These are phyloP conservation scores for Bungarus multicinctus DNA, from an alignment of 2,113 vertebrate species.

Conservation along the genomic window DNA sequence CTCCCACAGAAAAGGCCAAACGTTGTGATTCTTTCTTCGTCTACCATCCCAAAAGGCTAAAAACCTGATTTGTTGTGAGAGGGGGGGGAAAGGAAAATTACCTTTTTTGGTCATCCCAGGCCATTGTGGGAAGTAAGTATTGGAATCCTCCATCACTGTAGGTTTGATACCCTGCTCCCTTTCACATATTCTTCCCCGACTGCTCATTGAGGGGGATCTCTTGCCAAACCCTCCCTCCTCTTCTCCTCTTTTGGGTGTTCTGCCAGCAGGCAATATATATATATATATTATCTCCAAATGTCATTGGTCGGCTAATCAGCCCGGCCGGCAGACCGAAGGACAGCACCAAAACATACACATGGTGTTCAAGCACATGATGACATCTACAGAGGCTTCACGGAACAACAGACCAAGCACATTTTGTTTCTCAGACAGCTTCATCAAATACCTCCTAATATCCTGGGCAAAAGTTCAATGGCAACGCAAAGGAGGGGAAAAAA, in stretches of 20 bases:
- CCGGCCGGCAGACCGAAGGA: slow-evolving; percentile 2
- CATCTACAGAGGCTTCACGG: slow-evolving; percentile 22
- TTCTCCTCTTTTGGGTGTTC: neutral
- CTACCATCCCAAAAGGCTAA: too few relatives aligned
- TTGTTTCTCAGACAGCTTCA: slow-evolving; percentile 13
- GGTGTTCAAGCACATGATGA: slow-evolving; percentile 1
- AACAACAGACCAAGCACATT: neutral
- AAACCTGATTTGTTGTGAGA: neutral
- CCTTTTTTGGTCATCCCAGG: neutral
- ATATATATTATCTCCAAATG: neutral
- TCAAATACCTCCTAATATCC: slow-evolving; percentile 10
- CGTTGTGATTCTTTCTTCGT: neutral
- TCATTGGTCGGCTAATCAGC: slow-evolving; percentile 18
- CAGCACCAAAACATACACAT: slow-evolving; percentile 22
- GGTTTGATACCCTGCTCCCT: neutral
- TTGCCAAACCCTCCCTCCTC: neutral
- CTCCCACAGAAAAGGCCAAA: too few relatives aligned
- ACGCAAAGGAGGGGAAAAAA: neutral
- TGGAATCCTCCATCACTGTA: too few relatives aligned
- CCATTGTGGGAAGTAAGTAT: neutral
- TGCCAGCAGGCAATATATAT: slow-evolving; percentile 2
- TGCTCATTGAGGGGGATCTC: neutral
- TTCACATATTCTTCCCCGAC: neutral
- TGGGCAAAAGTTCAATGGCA: slow-evolving; percentile 15
- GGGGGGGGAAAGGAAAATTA: neutral